Evolutionary conservation across 2,113 vertebrate species (phyloP), one percentile per base, ranked within the genome.

Genomic region (Cyprichromis sp.): DNA sequence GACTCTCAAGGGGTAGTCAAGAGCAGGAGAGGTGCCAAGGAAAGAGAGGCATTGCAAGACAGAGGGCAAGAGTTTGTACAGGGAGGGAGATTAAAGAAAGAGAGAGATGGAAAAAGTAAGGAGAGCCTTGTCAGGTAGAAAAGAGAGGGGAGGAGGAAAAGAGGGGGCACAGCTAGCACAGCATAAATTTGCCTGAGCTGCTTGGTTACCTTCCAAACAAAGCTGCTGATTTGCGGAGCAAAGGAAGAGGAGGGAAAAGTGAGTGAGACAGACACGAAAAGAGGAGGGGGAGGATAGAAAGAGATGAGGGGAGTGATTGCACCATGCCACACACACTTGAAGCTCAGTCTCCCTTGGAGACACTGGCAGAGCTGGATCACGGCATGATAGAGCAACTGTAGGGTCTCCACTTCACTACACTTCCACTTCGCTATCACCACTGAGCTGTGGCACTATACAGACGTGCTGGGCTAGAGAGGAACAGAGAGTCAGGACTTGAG

Each of bases 161-260:
- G 91, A 87, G 85, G 89, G 86, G 83, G 91, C 84, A 94, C 68
- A 93, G 94, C 95, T 88, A 95, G 92, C 88, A 57, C 95, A 96
- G 96, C 94, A 96, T 96, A 96, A 52, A 96, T 97, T 94, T 96
- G 88, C 81, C 83, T 1, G 76, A 92, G 95, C 95, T 96, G 96
- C 96, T 96, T 96, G 95, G 96, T 97, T 97, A 96, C 96, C 95
- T 94, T 95, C 93, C 95, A 97, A 97, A 96, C 96, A 97, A 95
- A 96, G 95, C 94, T 91, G 93, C 95, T 95, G 96, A 96, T 96
- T 95, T 94, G 95, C 92, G 86, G 94, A 95, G 94, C 92, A 85
- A 86, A 90, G 54, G 84, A 92, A 93, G 91, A 95, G 95, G 92
- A 95, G 95, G 95, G 88, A 91, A 86, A 90, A 89, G 87, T 3